Evolutionary conservation across 2,888 invertebrate species (phyloP).

Genomic region (Macroteleia sp.): DNA sequence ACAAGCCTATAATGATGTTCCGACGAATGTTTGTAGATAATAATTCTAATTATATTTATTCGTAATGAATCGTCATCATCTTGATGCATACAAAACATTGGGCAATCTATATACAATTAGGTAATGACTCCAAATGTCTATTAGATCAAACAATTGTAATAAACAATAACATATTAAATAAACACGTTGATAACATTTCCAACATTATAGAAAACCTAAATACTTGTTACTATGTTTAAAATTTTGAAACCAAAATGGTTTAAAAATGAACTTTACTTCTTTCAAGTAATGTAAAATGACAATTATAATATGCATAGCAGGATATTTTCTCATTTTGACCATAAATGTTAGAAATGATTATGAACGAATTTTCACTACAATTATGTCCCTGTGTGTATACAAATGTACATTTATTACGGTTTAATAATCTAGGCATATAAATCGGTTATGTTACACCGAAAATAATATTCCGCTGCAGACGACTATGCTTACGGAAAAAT

Average conservation of each 20-base stretch:
- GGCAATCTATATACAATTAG: slow-evolving; percentile 34
- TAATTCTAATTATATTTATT: too few species aligned
- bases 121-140: slow-evolving; percentile 21
- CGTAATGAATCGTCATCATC: too few species aligned
- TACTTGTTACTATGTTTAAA: too few species aligned
- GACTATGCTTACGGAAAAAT: slow-evolving; percentile 26
- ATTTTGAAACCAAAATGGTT: too few species aligned
- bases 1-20: too few species aligned
- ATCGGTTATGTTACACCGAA: slow-evolving; percentile 47
- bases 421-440: slow-evolving; percentile 42
- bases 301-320: too few species aligned
- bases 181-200: too few species aligned
- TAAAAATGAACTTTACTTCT: too few species aligned
- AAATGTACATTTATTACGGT: slow-evolving; percentile 62
- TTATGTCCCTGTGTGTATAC: slow-evolving; percentile 55
- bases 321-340: too few species aligned
- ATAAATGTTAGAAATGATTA: too few species aligned
- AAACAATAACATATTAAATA: neutral
- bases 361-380: slow-evolving; percentile 30
- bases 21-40: too few species aligned
- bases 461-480: slow-evolving; percentile 20
- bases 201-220: too few species aligned
- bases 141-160: slow-evolving; percentile 25
- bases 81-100: slow-evolving; percentile 28
- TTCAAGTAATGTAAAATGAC: neutral